Conservation (phyloP, 2,113 vertebrate species). For the Bubo bubo region DNA sequence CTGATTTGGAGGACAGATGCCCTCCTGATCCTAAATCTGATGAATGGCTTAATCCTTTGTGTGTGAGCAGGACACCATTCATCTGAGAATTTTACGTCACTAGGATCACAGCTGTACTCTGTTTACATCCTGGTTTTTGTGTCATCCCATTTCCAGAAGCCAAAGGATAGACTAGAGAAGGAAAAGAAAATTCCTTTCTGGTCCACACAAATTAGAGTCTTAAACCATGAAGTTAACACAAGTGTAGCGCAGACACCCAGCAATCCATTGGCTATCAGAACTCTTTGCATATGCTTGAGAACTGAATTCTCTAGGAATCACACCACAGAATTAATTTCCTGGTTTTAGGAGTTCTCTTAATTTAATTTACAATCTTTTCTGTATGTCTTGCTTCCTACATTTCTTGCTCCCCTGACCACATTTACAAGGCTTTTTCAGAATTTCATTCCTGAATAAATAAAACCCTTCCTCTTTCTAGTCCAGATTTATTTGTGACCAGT, state of each 20-base stretch:
- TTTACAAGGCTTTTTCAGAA: neutral
- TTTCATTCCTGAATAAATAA: neutral
- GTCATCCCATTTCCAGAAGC: neutral
- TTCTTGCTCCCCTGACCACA: neutral
- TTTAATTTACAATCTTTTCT: neutral
- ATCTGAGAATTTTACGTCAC: conserved; percentile 52
- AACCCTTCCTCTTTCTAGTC: neutral
- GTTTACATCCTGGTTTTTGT: conserved; percentile 17
- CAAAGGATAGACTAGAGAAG: neutral
- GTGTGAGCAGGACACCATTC: conserved; percentile 18
- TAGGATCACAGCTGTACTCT: conserved; percentile 46
- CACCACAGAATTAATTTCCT: neutral
- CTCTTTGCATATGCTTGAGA: neutral
- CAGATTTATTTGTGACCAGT: neutral
- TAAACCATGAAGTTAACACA: neutral
- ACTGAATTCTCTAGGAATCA: neutral
- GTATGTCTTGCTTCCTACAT: neutral
- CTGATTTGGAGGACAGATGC: conserved; percentile 60
- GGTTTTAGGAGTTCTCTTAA: neutral
- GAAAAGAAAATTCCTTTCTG: conserved; percentile 3
- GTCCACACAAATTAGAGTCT: neutral
- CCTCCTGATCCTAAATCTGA: conserved; percentile 36
- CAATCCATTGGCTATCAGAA: neutral
- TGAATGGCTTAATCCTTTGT: conserved; percentile 54
- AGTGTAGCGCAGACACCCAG: neutral